Conservation (phyloP, 2,797 vertebrate species). For the Gymnocypris eckloni region DNA sequence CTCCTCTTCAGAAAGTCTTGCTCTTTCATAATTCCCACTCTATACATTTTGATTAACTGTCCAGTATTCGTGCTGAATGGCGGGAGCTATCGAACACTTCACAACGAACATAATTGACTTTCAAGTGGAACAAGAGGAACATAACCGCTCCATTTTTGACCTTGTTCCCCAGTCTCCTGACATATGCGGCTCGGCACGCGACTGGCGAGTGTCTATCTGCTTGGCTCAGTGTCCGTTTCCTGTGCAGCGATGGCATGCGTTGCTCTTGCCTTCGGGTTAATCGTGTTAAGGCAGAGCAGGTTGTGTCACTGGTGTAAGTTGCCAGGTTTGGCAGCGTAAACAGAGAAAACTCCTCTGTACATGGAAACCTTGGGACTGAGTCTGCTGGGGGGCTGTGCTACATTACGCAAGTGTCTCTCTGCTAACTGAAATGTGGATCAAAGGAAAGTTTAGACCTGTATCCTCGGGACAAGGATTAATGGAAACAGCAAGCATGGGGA, state of each 20-base stretch:
- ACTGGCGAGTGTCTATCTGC: neutral
- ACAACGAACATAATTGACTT: constrained; percentile 53
- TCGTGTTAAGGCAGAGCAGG: constrained; percentile 45
- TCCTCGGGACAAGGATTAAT: constrained; percentile 81
- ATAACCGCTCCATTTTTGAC: constrained; percentile 14
- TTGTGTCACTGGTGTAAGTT: constrained; percentile 16
- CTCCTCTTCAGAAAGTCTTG: constrained; percentile 43
- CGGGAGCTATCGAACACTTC: constrained; percentile 49
- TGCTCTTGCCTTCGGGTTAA: constrained; percentile 33
- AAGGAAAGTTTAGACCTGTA: constrained; percentile 82
- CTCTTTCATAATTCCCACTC: constrained; percentile 34
- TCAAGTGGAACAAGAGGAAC: constrained; percentile 30
- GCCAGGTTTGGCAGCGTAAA: constrained; percentile 39
- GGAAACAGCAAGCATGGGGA: constrained; percentile 70
- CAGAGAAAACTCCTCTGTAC: constrained; percentile 28
- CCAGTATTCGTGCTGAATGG: constrained; percentile 54
- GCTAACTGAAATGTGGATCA: constrained; percentile 84
- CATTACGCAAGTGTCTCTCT: constrained; percentile 67
- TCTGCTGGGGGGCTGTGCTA: constrained; percentile 36
- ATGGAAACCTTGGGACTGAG: constrained; percentile 27
- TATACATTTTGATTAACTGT: constrained; percentile 54
- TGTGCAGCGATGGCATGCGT: neutral
- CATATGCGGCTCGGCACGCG: neutral
- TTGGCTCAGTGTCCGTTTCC: neutral
- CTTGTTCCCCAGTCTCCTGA: neutral